Conservation (phyloP, 2,888 invertebrate species). For the Stegophylla sp. region DNA sequence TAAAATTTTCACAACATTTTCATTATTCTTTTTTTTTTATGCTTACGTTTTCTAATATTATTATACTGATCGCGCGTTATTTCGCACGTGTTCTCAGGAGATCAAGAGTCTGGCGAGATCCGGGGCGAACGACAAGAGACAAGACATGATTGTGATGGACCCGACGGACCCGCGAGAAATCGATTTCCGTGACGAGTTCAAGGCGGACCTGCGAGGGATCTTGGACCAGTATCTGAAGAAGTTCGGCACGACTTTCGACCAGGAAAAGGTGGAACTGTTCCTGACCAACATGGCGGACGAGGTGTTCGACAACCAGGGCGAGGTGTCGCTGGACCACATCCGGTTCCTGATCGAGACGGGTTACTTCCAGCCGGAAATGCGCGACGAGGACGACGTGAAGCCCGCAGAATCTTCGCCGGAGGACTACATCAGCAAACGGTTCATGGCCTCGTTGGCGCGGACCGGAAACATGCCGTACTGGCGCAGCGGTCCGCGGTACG, state of each 20-base stretch:
- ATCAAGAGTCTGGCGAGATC: constrained; percentile 45
- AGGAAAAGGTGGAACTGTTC: constrained; percentile 60
- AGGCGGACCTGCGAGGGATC: constrained; percentile 45
- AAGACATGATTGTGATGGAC: constrained; percentile 53
- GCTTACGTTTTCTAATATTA: too few species aligned
- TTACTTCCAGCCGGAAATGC: constrained; percentile 62
- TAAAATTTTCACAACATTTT: too few species aligned
- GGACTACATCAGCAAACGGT: constrained; percentile 38
- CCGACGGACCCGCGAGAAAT: too few species aligned
- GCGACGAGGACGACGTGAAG: constrained; percentile 61
- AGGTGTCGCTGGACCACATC: constrained; percentile 61
- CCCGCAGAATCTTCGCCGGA: constrained; percentile 55
- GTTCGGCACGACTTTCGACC: constrained; percentile 58
- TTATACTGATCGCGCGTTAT: too few species aligned
- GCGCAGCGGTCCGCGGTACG: constrained; percentile 59
- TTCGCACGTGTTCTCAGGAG: too few species aligned
- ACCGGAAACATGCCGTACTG: constrained; percentile 29
- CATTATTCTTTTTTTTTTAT: too few species aligned
- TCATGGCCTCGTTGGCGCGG: constrained; percentile 41
- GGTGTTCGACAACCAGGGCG: constrained; percentile 59
- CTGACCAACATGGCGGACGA: constrained; percentile 59
- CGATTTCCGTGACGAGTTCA: constrained; percentile 58
- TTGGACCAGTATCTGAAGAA: constrained; percentile 54
- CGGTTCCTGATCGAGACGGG: constrained; percentile 62
- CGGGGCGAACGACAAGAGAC: constrained; percentile 57